phyloP scores from a whole-genome alignment of 1,140 invertebrate species.

The Drosophila parvula region DNA sequence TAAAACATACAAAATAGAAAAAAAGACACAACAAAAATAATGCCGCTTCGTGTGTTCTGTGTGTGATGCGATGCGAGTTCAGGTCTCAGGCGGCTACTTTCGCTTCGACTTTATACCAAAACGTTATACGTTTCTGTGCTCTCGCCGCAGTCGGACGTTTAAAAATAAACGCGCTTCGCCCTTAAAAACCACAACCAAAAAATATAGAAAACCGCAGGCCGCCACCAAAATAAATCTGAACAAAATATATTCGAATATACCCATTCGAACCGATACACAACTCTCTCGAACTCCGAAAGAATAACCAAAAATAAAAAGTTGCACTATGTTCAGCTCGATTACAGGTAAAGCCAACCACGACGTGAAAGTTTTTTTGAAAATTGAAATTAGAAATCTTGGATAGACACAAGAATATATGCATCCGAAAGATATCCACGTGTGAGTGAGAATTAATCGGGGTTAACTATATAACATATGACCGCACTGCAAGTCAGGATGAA shows the following conservation, averaged over 20 bases:
- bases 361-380: constrained; percentile 68
- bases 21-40: constrained; percentile 22
- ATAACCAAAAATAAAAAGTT: constrained; percentile 44
- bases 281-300: constrained; percentile 23
- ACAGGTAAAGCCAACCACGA: constrained; percentile 67
- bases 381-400: constrained; percentile 41
- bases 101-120: constrained; percentile 38
- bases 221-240: constrained; percentile 27
- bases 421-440: not conserved
- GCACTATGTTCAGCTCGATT: constrained; percentile 77
- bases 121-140: constrained; percentile 69
- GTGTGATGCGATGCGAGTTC: constrained; percentile 28
- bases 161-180: constrained; percentile 72
- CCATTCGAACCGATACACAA: constrained; percentile 28
- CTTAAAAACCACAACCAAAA: constrained; percentile 22
- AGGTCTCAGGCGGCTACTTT: constrained; percentile 56
- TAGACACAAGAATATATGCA: constrained; percentile 16
- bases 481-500: constrained; percentile 24
- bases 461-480: constrained; percentile 33
- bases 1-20: constrained; percentile 17
- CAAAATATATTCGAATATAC: constrained; percentile 37
- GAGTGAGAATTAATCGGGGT: constrained; percentile 32
- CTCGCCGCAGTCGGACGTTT: constrained; percentile 72
- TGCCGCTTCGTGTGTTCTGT: constrained; percentile 44
- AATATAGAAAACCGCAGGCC: constrained; percentile 38